Evolutionary conservation across 2,888 invertebrate species (phyloP), one percentile per base, ranked within the genome.

Genomic region (Mactromeris polynyma): DNA sequence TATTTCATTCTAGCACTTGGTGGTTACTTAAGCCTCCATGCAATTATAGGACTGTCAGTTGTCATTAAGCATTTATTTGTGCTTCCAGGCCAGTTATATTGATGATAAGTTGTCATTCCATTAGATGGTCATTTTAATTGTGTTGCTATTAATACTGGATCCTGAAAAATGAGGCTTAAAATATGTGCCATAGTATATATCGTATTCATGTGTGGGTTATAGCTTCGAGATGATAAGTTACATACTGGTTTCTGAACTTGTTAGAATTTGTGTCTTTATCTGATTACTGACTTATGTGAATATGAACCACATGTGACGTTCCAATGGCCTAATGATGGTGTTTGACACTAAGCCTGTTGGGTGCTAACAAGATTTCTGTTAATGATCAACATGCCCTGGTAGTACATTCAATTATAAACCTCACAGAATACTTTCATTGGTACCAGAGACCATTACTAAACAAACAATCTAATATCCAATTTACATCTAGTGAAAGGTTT

Each of bases 281-380:
- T 64, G 58, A 64, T 64, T 64, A 26, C 11, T 64, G 58, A 64
- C 58, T n/a, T 64, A 26, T 21, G 58, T 64, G 58, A 73, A 73
- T 73, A 36, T 9, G 36, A 33, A 73, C 2, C 73, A 73, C 17
- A 73, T 73, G 73, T 73, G 73, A 73, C 73, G 19, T 73, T 36
- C 19, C 73, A 33, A 11, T 73, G 73, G 73, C 73, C 73, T 73
- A 73, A 73, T 73, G 73, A 73, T 73, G 73, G 2, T 36, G 73
- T 73, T 73, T 73, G 73, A 73, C 73, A 73, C 73, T 73, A 73
- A 73, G 73, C 73, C 36, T 73, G 73, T 73, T 73, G 33, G 73
- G 73, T 33, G 36, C 73, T 73, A 73, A 73, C 73, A 73, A 73
- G 73, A 73, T 73, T 73, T 73, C 33, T 17, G 36, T 33, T 73